phyloP scores from a whole-genome alignment of 2,113 vertebrate genomes.

The Corvus moneduloides region DNA sequence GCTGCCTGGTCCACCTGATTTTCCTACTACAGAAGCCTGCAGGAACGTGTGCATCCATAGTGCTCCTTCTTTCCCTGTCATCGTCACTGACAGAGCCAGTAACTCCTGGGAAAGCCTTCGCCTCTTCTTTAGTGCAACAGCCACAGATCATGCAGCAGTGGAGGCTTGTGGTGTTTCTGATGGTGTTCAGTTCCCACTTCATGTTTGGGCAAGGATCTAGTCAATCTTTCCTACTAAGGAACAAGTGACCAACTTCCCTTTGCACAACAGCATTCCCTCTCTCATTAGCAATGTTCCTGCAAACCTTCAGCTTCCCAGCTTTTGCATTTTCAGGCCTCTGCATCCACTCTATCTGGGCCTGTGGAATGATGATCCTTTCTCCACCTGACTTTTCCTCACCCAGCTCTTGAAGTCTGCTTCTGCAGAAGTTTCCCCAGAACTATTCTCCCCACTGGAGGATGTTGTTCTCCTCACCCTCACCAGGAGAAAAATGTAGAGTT shows the following conservation, averaged over 20 bases:
- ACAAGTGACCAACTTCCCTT: not conserved
- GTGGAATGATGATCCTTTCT: not conserved
- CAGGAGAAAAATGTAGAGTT: not conserved
- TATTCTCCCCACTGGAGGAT: not conserved
- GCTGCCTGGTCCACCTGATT: not conserved
- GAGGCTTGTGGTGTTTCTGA: not conserved
- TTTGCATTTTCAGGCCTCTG: not conserved
- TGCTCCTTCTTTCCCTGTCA: not conserved
- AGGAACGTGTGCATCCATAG: not conserved
- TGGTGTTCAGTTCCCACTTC: rapidly evolving
- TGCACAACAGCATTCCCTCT: not conserved
- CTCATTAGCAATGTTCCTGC: not conserved
- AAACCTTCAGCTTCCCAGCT: not conserved
- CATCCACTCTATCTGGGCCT: not conserved
- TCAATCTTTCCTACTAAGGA: not conserved
- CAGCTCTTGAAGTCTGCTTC: not conserved
- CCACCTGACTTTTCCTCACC: not conserved
- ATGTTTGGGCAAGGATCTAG: not conserved
- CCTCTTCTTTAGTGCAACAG: not conserved
- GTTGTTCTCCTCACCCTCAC: not conserved
- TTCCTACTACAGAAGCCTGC: not conserved
- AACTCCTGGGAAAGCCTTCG: not conserved
- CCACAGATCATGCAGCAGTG: not conserved
- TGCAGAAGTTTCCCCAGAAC: not conserved
- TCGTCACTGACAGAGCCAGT: not conserved